Conservation (phyloP, 2,888 invertebrate genomes). For the Nesidiocoris tenuis region DNA sequence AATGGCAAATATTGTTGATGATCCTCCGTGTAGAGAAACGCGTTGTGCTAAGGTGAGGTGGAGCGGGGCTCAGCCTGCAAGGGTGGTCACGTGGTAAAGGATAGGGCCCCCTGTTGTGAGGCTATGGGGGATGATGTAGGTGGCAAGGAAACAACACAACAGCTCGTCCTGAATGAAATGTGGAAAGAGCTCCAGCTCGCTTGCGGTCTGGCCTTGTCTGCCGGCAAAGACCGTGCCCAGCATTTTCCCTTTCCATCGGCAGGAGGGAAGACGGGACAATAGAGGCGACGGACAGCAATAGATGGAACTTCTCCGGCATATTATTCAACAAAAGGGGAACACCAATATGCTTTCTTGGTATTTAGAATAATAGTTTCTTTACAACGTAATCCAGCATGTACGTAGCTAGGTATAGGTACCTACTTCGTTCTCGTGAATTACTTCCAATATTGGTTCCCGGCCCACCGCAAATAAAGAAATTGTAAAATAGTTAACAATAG, state of each 20-base stretch:
- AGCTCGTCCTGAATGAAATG: neutral
- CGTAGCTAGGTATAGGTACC: too few species aligned
- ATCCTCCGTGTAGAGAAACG: neutral
- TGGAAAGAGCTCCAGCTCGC: neutral
- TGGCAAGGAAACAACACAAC: neutral
- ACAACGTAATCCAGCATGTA: too few species aligned
- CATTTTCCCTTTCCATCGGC: too few species aligned
- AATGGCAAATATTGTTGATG: neutral
- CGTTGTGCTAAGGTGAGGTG: neutral
- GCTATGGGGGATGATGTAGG: neutral
- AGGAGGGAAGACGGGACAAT: neutral
- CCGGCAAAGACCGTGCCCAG: neutral
- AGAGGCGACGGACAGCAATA: neutral
- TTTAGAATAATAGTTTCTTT: too few species aligned
- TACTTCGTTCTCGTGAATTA: too few species aligned
- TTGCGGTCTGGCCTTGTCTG: too few species aligned
- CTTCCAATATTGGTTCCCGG: too few species aligned
- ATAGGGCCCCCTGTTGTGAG: too few species aligned
- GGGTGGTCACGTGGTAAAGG: neutral
- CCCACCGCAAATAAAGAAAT: too few species aligned
- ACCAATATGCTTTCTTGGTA: too few species aligned
- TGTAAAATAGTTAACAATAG: too few species aligned
- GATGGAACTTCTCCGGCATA: neutral
- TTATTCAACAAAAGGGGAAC: too few species aligned
- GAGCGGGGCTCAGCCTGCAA: neutral